Conservation (phyloP, 2,113 vertebrate species). For the Vulpes lagopus region DNA sequence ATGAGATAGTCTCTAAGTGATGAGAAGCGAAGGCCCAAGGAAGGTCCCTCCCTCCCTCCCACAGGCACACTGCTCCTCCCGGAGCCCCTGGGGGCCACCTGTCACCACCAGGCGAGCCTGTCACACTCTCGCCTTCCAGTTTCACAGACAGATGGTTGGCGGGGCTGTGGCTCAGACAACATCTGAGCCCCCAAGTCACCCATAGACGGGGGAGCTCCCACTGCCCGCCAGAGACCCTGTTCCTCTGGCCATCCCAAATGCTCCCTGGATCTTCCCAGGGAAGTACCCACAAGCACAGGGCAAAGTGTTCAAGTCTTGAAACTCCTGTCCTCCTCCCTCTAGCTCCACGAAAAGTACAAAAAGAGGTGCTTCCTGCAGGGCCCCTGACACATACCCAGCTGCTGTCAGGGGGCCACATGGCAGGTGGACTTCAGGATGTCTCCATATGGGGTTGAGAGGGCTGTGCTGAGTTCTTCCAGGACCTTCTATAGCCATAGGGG, state of each 20-base stretch:
- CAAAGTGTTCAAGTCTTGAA: rapidly evolving
- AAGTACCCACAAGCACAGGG: neutral
- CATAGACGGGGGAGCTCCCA: rapidly evolving
- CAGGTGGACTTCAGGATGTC: neutral
- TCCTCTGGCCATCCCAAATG: neutral
- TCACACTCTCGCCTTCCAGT: neutral
- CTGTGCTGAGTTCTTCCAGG: slow-evolving; percentile 14
- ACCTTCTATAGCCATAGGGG: neutral
- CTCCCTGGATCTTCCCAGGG: neutral
- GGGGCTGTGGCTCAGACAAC: neutral
- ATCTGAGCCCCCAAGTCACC: neutral
- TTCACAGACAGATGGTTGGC: slow-evolving; percentile 60
- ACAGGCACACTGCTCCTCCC: neutral
- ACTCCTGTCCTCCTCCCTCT: neutral
- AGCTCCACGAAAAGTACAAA: neutral
- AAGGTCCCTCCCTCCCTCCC: neutral
- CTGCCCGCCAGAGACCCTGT: neutral
- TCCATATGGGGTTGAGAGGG: neutral
- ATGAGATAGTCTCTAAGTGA: neutral
- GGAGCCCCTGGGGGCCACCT: neutral
- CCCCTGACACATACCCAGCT: neutral
- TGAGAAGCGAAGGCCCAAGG: neutral
- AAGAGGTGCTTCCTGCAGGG: neutral
- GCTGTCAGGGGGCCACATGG: too few relatives aligned
- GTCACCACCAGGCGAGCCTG: slow-evolving; percentile 5